Conservation (phyloP, 2,113 vertebrate genomes). For the Nyctereutes procyonoides region DNA sequence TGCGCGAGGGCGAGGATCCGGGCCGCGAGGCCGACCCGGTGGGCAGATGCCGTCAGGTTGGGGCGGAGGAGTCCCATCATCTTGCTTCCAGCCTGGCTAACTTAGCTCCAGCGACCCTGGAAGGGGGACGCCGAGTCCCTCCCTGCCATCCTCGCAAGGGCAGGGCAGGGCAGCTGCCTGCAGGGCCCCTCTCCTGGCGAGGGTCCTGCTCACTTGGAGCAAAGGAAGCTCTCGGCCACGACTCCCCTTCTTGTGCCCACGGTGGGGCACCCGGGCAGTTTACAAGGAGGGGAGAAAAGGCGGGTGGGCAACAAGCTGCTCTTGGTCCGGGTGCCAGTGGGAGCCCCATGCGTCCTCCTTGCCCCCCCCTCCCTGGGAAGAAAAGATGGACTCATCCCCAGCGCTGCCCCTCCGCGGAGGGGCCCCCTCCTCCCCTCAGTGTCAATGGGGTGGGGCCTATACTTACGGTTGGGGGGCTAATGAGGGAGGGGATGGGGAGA, state of each 20-base stretch:
- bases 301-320: neutral
- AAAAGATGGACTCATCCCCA: constrained; percentile 43
- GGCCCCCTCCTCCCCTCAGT: constrained; percentile 34
- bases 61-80: neutral
- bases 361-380: neutral
- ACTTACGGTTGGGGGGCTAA: neutral
- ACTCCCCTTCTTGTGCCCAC: constrained; percentile 1
- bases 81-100: neutral
- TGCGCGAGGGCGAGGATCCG: neutral
- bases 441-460: constrained; percentile 69
- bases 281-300: neutral
- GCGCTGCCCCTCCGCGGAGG: neutral
- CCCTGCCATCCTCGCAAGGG: neutral
- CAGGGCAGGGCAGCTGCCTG: neutral
- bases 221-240: neutral
- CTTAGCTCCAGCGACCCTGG: constrained; percentile 40
- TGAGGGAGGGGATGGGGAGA: constrained; percentile 52
- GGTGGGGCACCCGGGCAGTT: constrained; percentile 32
- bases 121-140: neutral
- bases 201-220: neutral
- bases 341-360: constrained; percentile 7
- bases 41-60: neutral
- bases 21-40: neutral
- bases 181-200: neutral
- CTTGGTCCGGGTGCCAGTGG: neutral